Evolutionary conservation across 2,113 vertebrate species (phyloP).

Genomic region (Podarcis raffonei): DNA sequence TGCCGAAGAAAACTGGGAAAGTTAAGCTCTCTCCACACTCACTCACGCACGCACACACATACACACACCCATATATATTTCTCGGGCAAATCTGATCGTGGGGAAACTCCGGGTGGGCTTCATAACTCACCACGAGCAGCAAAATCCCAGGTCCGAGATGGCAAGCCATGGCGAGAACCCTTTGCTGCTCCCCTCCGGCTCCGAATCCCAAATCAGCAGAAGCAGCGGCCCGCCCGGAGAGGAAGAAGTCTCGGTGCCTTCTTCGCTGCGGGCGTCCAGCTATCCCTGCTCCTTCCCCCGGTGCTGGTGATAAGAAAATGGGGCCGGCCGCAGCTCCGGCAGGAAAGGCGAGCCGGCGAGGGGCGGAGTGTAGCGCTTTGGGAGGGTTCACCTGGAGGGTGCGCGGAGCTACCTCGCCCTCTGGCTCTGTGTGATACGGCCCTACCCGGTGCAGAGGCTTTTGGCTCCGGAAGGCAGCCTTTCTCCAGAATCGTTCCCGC

Average conservation of each 20-base stretch:
- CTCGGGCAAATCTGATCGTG: neutral
- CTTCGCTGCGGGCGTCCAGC: neutral
- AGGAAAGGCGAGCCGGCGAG: neutral
- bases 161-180: constrained; percentile 53
- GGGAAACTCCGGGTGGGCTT: neutral
- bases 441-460: neutral
- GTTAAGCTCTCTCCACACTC: neutral
- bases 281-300: neutral
- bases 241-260: neutral
- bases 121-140: constrained; percentile 59
- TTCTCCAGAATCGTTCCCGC: neutral
- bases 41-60: no score
- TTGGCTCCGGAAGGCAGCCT: neutral
- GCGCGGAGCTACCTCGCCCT: neutral
- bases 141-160: constrained; percentile 20
- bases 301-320: neutral
- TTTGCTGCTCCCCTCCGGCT: neutral
- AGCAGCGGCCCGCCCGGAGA: neutral
- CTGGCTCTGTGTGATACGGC: neutral
- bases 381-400: neutral
- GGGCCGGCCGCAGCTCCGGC: neutral
- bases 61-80: no score
- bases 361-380: neutral
- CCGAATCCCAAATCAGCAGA: neutral
- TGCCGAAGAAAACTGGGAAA: neutral